Evolutionary conservation across 2,113 vertebrate species (phyloP).

Genomic region (Ibidorhyncha struthersii): DNA sequence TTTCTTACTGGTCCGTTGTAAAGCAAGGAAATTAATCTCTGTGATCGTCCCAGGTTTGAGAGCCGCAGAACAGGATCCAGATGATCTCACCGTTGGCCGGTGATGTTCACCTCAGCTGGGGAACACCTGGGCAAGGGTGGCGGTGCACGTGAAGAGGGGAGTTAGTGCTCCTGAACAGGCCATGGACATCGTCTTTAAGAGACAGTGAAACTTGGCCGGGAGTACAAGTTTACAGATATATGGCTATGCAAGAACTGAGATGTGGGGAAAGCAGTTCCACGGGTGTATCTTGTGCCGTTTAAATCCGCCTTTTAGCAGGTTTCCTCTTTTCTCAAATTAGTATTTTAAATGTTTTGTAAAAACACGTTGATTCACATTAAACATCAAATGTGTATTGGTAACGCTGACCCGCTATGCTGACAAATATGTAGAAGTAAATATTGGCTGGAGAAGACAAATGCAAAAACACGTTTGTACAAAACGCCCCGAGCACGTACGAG

Average conservation of each 20-base stretch:
- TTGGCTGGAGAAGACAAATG: background rate
- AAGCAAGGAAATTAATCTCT: background rate
- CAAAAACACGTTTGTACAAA: background rate
- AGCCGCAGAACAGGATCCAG: background rate
- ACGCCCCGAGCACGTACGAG: too few species aligned
- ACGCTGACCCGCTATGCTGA: background rate
- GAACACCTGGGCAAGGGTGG: rapidly evolving
- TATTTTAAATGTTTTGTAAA: background rate
- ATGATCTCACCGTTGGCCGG: background rate
- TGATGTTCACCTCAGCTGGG: background rate
- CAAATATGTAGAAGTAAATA: background rate
- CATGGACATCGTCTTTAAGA: background rate
- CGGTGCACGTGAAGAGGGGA: background rate
- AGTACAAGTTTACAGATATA: too few species aligned
- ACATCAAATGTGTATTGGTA: background rate
- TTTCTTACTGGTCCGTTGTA: rapidly evolving
- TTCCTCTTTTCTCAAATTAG: background rate
- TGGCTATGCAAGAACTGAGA: background rate
- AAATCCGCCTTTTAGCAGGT: background rate
- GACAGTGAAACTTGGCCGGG: background rate
- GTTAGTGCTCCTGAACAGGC: background rate
- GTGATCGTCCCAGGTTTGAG: rapidly evolving
- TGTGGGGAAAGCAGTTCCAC: background rate
- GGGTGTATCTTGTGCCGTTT: background rate
- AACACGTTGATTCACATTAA: too few species aligned